Evolutionary conservation across 2,888 invertebrate genomes (phyloP).

Genomic region (Morpho helenor): DNA sequence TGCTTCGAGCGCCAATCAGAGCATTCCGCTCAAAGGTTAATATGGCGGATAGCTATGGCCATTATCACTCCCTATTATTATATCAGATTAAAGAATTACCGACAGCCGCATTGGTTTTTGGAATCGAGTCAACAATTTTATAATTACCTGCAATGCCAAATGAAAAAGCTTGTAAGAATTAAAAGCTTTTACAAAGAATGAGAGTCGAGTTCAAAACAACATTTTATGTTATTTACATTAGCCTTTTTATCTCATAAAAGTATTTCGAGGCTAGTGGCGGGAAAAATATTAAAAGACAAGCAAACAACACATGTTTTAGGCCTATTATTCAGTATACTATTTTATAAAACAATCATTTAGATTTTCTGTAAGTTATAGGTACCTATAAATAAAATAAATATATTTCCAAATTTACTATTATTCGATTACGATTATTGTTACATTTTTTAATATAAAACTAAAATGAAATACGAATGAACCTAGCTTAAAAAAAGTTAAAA

Average conservation of each 20-base stretch:
- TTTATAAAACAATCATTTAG: no score
- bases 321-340: no score
- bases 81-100: conserved; percentile 39
- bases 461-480: no score
- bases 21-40: conserved; percentile 40
- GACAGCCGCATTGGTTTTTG: conserved; percentile 28
- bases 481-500: no score
- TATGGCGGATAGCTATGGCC: conserved; percentile 60
- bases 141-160: conserved; percentile 8
- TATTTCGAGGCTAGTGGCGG: neutral
- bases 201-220: neutral
- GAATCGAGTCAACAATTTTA: conserved; percentile 17
- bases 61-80: conserved; percentile 58
- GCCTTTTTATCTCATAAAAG: neutral
- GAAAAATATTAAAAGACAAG: no score
- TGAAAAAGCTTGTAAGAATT: neutral
- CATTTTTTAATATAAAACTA: no score
- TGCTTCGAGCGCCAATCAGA: conserved; percentile 59
- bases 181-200: neutral
- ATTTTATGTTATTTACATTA: neutral
- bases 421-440: no score
- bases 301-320: no score
- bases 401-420: no score
- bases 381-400: no score
- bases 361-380: no score